Base-by-base conservation (phyloP, 1,140 invertebrate genomes). In the Parapsyche elsis region DNA sequence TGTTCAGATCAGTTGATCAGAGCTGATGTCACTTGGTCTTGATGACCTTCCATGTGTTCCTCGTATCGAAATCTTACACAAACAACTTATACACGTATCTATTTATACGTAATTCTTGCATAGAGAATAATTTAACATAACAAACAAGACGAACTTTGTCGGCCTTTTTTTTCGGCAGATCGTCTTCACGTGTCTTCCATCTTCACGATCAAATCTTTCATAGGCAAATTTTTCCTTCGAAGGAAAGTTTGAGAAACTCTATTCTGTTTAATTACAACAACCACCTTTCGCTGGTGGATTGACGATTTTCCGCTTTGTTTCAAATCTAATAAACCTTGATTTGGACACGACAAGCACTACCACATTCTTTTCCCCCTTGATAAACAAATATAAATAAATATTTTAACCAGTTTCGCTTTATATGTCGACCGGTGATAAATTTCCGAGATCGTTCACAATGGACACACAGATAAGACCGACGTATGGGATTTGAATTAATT, bases 11-110 rank as follows among this genome's bases (percentile, higher is more conserved):
- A 12, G 49, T 53, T 53, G 49, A 53, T 67, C 64, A 5, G 23
- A 61, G 30, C 59, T 24, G 59, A 67, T 67, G 64, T 67, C 64
- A 67, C 64, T 67, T 24, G 24, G 64, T n/a, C 10, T 14, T 67
- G 64, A 67, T 67, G 64, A 67, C 64, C 64, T 67, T 67, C 21
- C 64, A 12, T 19, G 10, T 23, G 59, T 16, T 64, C 21, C 21
- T 64, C 59, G 14, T 67, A 23, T 67, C 24, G 23, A 26, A 26
- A 67, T 9, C 64, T 21, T 53, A 53, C 16, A 53, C 49, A 53
- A 53, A 14, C 16, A 2, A 46, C 45, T 7, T 46, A 46, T 46
- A 46, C 12, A 46, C 45, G n/a, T n/a, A n/a, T 53, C 1, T 53
- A 10, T 14, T 10, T 53, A 16, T 53, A 10, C 12, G 49, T 53